Evolutionary conservation across 1,140 invertebrate genomes (phyloP).

Genomic region (Rhagoletis pomonella): DNA sequence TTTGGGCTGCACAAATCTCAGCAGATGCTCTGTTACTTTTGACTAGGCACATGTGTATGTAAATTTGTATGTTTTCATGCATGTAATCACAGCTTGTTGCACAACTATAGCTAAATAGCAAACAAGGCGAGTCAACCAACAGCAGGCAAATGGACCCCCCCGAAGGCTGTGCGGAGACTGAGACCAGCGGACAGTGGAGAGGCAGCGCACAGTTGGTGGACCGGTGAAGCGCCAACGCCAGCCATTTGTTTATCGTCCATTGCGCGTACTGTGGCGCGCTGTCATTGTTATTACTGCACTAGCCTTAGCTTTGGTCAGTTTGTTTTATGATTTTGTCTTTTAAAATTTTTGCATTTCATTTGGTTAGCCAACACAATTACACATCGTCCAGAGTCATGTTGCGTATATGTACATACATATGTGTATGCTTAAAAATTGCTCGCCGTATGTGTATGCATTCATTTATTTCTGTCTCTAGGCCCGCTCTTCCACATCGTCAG

Average conservation of each 20-base stretch:
- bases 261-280: neutral
- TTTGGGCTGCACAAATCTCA: neutral
- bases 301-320: neutral
- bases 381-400: neutral
- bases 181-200: neutral
- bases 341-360: conserved; percentile 37
- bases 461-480: neutral
- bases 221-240: neutral
- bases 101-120: neutral
- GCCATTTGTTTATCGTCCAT: neutral
- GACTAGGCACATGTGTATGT: neutral
- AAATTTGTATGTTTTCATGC: neutral
- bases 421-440: too few relatives aligned
- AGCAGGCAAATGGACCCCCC: conserved; percentile 47
- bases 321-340: conserved; percentile 41
- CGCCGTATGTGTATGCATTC: neutral
- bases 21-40: neutral
- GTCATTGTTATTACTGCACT: neutral
- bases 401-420: neutral
- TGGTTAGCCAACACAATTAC: neutral
- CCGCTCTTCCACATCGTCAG: neutral
- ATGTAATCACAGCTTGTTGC: conserved; percentile 33
- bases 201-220: neutral
- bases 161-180: conserved; percentile 26
- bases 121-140: conserved; percentile 50